These are phyloP conservation scores for Tholera decimalis DNA, from an alignment of 2,888 invertebrate species.

Conservation along the genomic window DNA sequence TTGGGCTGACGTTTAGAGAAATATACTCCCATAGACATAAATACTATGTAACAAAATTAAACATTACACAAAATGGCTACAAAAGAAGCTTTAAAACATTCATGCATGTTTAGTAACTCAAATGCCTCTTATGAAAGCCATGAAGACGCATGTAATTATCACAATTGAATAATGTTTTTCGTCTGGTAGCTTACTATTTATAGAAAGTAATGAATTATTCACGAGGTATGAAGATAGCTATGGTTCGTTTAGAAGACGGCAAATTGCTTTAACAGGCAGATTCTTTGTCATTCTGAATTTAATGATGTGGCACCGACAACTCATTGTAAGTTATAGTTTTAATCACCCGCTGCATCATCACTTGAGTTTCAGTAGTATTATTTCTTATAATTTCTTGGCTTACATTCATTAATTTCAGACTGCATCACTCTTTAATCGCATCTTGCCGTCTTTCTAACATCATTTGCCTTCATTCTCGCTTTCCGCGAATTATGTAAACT, in stretches of 20 bases:
- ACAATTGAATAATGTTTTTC: constrained; percentile 64
- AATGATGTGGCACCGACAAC: constrained; percentile 91
- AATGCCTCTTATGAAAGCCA: constrained; percentile 18
- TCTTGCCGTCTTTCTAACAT: constrained; percentile 91
- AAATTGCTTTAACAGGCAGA: constrained; percentile 85
- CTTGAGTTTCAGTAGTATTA: constrained; percentile 78
- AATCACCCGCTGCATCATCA: constrained; percentile 85
- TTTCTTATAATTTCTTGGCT: constrained; percentile 83
- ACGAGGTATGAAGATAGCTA: constrained; percentile 64
- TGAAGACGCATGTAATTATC: constrained; percentile 29
- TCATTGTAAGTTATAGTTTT: constrained; percentile 69
- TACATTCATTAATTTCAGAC: constrained; percentile 86
- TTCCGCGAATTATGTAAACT: constrained; percentile 66
- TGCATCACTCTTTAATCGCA: constrained; percentile 87
- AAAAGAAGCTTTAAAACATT: constrained; percentile 25
- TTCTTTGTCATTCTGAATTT: constrained; percentile 72
- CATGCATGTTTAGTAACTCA: constrained; percentile 33
- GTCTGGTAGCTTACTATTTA: constrained; percentile 49
- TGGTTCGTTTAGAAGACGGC: constrained; percentile 83
- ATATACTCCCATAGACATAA: constrained; percentile 1
- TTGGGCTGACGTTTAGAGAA: constrained; percentile 18
- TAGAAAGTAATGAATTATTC: constrained; percentile 57
- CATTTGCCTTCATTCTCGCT: constrained; percentile 79
- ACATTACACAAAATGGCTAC: not conserved
- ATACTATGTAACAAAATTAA: not conserved